phyloP scores from a whole-genome alignment of 2,797 vertebrate genomes.

The Buceros bicornis region DNA sequence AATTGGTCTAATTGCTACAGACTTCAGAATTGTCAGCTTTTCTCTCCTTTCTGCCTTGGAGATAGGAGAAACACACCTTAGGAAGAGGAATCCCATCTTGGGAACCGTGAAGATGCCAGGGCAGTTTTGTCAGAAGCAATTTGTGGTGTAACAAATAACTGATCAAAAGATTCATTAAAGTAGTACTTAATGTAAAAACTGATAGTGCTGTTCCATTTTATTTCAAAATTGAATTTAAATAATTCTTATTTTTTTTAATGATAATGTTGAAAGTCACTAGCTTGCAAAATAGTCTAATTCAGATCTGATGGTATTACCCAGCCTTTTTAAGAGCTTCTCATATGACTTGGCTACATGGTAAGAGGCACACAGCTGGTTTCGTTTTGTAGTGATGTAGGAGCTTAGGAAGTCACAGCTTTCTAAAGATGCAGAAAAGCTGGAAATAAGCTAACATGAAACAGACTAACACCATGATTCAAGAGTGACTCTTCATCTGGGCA shows the following conservation, averaged over 20 bases:
- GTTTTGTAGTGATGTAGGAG: neutral
- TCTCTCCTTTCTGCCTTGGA: neutral
- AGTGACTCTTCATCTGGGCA: neutral
- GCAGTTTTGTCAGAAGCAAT: neutral
- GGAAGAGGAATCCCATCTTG: neutral
- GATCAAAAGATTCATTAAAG: neutral
- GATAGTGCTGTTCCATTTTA: neutral
- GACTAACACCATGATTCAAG: neutral
- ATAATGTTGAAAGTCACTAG: neutral
- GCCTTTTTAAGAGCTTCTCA: neutral
- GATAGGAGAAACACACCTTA: neutral
- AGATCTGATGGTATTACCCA: neutral
- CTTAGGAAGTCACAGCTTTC: neutral
- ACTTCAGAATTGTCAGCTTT: neutral
- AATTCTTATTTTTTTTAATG: neutral
- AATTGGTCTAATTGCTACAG: neutral
- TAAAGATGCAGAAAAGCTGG: neutral
- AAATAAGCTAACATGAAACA: neutral
- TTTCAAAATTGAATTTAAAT: neutral
- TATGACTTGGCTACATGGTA: neutral
- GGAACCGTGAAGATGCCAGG: neutral
- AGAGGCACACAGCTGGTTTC: neutral
- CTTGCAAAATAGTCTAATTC: conserved; percentile 2
- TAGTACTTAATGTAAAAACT: neutral
- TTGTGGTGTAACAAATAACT: neutral